phyloP scores from a whole-genome alignment of 2,113 vertebrate species.

The Erythrocercus mccallii region DNA sequence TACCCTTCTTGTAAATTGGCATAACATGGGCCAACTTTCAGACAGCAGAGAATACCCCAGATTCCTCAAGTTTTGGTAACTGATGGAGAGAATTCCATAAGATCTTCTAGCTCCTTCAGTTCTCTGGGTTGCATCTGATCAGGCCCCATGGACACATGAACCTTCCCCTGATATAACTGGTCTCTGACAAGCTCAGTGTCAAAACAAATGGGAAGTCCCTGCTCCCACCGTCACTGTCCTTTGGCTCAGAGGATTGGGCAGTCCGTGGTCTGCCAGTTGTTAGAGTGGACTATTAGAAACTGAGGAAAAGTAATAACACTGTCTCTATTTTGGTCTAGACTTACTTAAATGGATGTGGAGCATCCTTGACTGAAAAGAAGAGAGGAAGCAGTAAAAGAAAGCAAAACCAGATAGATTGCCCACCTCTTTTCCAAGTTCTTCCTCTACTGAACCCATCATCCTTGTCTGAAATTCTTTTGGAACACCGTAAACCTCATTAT shows the following conservation, averaged over 20 bases:
- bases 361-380: background rate
- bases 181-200: background rate
- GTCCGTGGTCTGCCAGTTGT: background rate
- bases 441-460: background rate
- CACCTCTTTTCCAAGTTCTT: background rate
- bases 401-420: background rate
- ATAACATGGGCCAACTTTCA: background rate
- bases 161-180: background rate
- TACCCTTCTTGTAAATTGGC: background rate
- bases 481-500: background rate
- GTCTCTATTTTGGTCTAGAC: background rate
- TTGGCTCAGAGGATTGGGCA: background rate
- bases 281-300: background rate
- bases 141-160: accelerated
- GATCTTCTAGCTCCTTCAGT: background rate
- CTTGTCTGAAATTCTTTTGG: background rate
- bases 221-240: accelerated
- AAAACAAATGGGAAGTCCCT: background rate
- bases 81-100: background rate
- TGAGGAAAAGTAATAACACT: accelerated
- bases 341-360: background rate
- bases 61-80: background rate
- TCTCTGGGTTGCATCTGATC: background rate
- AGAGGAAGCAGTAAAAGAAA: background rate
- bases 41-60: background rate